These are phyloP conservation scores for Himalopsyche kuldschensis DNA, from an alignment of 2,888 invertebrate genomes.

Conservation along the genomic window DNA sequence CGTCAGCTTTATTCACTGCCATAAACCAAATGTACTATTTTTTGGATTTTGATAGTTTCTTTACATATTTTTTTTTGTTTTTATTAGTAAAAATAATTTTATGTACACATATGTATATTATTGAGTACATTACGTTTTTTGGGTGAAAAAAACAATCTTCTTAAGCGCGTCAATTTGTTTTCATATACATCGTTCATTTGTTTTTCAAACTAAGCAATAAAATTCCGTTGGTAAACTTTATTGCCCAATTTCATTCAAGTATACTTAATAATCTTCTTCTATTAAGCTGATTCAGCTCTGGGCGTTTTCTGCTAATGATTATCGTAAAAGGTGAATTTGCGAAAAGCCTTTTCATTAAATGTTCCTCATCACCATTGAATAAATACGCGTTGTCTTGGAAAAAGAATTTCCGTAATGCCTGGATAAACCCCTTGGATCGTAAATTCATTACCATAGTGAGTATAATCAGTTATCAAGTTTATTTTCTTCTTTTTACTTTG, in stretches of 20 bases:
- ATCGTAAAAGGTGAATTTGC: neutral
- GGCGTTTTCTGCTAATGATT: neutral
- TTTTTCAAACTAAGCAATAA: neutral
- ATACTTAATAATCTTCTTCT: neutral
- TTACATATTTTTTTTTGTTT: too few relatives aligned
- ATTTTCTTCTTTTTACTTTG: too few relatives aligned
- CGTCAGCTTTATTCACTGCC: neutral
- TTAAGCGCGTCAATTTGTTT: neutral
- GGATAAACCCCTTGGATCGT: neutral
- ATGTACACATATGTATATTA: too few relatives aligned
- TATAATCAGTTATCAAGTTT: too few relatives aligned
- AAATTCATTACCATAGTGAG: neutral
- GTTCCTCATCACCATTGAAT: neutral
- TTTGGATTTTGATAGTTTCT: neutral
- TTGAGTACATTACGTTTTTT: too few relatives aligned
- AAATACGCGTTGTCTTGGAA: neutral
- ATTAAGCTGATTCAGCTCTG: neutral
- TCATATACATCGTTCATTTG: neutral
- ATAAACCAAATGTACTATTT: neutral
- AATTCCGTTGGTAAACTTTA: neutral
- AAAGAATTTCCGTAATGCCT: neutral
- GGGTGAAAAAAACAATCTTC: too few relatives aligned
- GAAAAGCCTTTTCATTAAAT: neutral
- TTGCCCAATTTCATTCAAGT: neutral
- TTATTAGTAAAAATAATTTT: too few relatives aligned